A percentile compares a stretch with the other conserved stretches of the same genome.
Conservation (phyloP, 2,888 invertebrate species). For the Disparrhopalites patrizii region DNA sequence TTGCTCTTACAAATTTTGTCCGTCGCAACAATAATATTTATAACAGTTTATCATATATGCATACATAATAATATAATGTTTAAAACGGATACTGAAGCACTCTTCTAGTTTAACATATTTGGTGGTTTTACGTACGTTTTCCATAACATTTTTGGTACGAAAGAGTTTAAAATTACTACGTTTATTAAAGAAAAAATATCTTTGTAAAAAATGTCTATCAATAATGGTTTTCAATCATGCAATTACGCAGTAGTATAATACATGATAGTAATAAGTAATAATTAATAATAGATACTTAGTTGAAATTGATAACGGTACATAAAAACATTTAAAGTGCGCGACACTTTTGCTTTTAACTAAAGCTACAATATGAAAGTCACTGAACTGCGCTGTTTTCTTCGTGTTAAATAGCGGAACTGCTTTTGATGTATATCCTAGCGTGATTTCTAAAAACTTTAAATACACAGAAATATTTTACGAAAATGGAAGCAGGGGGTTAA, state of each 20-base stretch:
- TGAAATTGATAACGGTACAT: no score
- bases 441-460: constrained; percentile 10
- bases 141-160: not conserved
- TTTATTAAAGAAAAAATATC: constrained; percentile 3
- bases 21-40: no score
- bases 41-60: no score
- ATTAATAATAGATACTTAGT: no score
- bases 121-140: no score
- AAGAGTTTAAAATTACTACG: constrained; percentile 1
- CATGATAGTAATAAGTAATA: no score
- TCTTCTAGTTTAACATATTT: no score
- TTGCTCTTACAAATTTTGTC: not conserved
- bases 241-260: no score
- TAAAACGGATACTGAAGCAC: no score
- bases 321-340: not conserved
- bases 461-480: constrained; percentile 1
- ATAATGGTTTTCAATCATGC: no score
- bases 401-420: not conserved
- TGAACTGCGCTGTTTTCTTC: constrained; percentile 10
- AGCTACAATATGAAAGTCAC: constrained; percentile 14
- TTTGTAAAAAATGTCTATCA: not conserved
- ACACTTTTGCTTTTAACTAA: constrained; percentile 3
- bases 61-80: no score
- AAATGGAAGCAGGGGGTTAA: not conserved
- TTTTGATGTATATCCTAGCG: not conserved